Evolutionary conservation across 2,113 vertebrate genomes (phyloP), one percentile per base, ranked within the genome.

Genomic region (Accipiter cooperii): DNA sequence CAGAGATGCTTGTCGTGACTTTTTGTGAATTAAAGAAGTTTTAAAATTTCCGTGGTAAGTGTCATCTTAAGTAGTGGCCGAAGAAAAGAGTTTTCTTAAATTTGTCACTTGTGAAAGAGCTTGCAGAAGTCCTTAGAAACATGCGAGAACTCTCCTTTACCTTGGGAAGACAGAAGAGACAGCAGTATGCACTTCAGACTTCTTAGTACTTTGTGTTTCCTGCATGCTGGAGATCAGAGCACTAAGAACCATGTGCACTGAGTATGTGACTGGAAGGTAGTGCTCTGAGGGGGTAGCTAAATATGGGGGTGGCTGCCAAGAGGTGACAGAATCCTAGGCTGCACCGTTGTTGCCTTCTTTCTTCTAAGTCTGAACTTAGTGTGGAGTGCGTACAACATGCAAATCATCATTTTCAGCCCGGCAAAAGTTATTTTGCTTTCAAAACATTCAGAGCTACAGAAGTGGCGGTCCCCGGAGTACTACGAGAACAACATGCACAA

Each of bases 401-500:
- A 0, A 44, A 22, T 75, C 17, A 0, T 38, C 1, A 1, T 36
- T 63, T 47, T 61, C 61, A 38, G 38, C 54, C 71, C 70, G 57
- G 11, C n/a, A 52, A 70, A 82, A 31, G 22, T 42, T 49, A 0
- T n/a, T 83, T 93, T 96, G 36, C 68, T 96, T 95, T 93, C 42
- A 31, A 68, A 91, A 96, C 73, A 25, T 15, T 13, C 89, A 99
- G 99, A 99, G 96, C 97, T 99, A 58, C 98, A 99, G 93, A 99
- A 99, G 96, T 99, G 99, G 99, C 97, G 98, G 60, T 99, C 98
- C 68, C 98, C 99, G 3, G 99, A 99, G 79, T 99, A 99, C 96
- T 99, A 99, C 1, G 99, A 99, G 97, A 95, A 96, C 74, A 99
- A 99, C 2, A 98, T 99, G 77, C 99, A 99, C 96, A 99, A 99